Base-by-base conservation (phyloP, 2,888 invertebrate species). In the Trilocha varians region DNA sequence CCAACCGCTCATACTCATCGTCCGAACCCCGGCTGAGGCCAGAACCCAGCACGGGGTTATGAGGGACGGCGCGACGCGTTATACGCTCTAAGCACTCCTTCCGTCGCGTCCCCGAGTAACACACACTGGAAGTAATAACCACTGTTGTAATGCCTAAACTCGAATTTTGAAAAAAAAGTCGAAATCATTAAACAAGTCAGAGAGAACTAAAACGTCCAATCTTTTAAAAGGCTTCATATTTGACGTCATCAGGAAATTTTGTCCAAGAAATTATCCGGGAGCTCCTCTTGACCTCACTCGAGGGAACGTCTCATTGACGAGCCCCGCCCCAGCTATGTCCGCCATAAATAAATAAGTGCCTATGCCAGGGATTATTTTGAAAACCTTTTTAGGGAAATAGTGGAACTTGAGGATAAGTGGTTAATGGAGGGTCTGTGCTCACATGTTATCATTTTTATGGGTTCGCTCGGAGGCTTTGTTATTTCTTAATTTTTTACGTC, bases 291-390 rank as follows among this genome's bases (percentile, higher is more conserved):
- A 70, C 70, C 70, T 54, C 63, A 55, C 63, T 62, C 60, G 54
- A 62, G 57, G 60, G 57, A 54, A 64, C 49, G 52, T 43, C 48
- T 52, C 52, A 55, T 55, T 57, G 59, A 58, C 52, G 52, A 25
- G 51, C 48, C 47, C 49, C 52, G 57, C 64, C 57, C 54, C 47
- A 43, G 42, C 55, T 40, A 59, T 61, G 59, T 55, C 48, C 48
- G 51, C 49, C 52, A 60, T 69, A 68, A 68, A 68, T 68, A 67
- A 64, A 65, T 62, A 61, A 65, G 57, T 61, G 59, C 64, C 64
- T 48, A 53, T 54, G 47, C 54, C 63, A 65, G 49, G 49, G 45
- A 53, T 49, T 59, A 25, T 25, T 51, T 59, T 50, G 44, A 49
- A 43, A 45, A 41, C 34, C 25, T 25, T 25, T 25, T 25, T 25